Evolutionary conservation across 1,140 invertebrate species (phyloP), one percentile per base, ranked within the genome.

Genomic region (Rhyacophila brunnea): DNA sequence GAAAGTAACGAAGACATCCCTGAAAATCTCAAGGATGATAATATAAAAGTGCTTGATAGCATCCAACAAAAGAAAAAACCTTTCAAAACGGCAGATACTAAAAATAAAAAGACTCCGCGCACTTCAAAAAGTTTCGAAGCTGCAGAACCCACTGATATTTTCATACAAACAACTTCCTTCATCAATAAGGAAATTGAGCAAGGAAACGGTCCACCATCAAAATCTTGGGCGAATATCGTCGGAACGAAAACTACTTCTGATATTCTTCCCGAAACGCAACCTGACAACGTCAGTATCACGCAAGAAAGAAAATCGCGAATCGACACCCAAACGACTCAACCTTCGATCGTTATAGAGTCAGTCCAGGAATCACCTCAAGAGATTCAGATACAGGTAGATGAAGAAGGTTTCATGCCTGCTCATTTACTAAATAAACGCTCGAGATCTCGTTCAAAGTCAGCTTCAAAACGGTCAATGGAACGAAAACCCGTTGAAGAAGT

Each of bases 381-480:
- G n/a, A n/a, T n/a, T n/a, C n/a, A n/a, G n/a, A 57, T 62, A n/a
- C 43, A 43, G 17, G 73, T 67, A 66, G 58, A 63, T 52, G 68
- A 68, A 52, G 75, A 78, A 62, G 75, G 74, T 18, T 78, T 77
- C 64, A 76, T 78, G 46, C 70, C 68, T 17, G 75, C 75, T 36
- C 48, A 36, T 51, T 71, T 73, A 40, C 71, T 74, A 69, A 70
- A 64, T 61, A 70, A 73, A 65, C 67, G 76, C 57, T 78, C 75
- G 14, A 68, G 76, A 52, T 77, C 75, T 36, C 66, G 74, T 44
- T 79, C 75, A 18, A 73, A 65, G 38, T 58, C 58, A 45, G 10
- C 47, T 13, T 36, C 28, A 49, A 63, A n/a, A n/a, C n/a, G n/a
- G n/a, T n/a, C n/a, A n/a, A n/a, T n/a, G n/a, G n/a, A n/a, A n/a